These are phyloP conservation scores for Lamproptera curius DNA, from an alignment of 2,888 invertebrate species.

Conservation along the genomic window DNA sequence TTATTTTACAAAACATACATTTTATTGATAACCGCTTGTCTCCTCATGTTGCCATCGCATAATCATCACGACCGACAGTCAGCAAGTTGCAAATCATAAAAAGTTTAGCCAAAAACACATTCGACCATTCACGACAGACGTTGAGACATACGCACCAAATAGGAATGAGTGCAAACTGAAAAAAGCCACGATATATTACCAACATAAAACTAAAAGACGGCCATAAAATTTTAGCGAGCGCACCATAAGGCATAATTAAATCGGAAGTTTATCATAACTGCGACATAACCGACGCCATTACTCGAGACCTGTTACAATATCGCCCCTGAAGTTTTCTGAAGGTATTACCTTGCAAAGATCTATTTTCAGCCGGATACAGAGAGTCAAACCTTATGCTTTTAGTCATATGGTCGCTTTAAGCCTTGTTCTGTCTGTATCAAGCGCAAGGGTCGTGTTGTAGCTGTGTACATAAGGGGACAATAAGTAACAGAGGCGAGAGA, in stretches of 20 bases:
- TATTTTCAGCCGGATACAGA: neutral
- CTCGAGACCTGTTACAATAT: conserved; percentile 45
- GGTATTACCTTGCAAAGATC: conserved; percentile 28
- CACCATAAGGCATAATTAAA: conserved; percentile 56
- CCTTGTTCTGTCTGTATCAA: neutral
- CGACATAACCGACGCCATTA: conserved; percentile 56
- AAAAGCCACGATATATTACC: neutral
- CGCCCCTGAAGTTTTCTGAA: conserved; percentile 42
- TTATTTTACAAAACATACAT: too few relatives aligned
- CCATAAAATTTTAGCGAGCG: conserved; percentile 20
- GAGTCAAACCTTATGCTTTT: too few relatives aligned
- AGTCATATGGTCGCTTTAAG: too few relatives aligned
- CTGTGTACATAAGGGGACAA: conserved; percentile 62
- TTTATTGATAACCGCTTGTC: too few relatives aligned
- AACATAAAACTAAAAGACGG: conserved; percentile 18
- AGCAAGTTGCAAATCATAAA: too few relatives aligned
- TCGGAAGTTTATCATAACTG: conserved; percentile 58
- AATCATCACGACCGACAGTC: too few relatives aligned
- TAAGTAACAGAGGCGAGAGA: conserved; percentile 66
- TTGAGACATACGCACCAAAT: too few relatives aligned
- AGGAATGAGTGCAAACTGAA: too few relatives aligned
- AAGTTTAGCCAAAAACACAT: too few relatives aligned
- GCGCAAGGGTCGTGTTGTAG: conserved; percentile 22
- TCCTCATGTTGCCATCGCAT: too few relatives aligned
- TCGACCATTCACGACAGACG: too few relatives aligned